Evolutionary conservation across 1,140 invertebrate genomes (phyloP), one percentile per base, ranked within the genome.

Genomic region (Reticulitermes speratus): DNA sequence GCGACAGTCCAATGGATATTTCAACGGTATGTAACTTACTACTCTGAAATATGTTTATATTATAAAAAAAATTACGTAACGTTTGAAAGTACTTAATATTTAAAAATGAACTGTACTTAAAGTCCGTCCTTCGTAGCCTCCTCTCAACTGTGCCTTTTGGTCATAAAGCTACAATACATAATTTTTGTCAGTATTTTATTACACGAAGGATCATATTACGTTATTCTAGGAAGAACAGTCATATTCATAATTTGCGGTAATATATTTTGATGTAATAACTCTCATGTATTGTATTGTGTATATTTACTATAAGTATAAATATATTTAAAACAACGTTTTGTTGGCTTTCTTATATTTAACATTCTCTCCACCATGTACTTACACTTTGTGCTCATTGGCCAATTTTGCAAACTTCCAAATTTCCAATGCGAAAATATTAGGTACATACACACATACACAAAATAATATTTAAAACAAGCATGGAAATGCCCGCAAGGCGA

Each of bases 241-340:
- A 75, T 75, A 30, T 30, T 75, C 65, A 9, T 30, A 75, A 75
- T 3, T 25, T 75, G n/a, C 65, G n/a, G 14, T 75, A 75, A 75
- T 75, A 75, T 75, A 75, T 75, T 75, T 75, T 75, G 65, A 25
- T 75, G 65, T 75, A 75, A 75, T 30, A 30, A 30, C 65, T 75
- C 65, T n/a, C n/a, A 75, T 75, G 65, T 75, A 30, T 11, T 75
- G 65, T 75, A 30, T 11, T 75, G 14, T 75, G 65, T 75, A 75
- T n/a, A 75, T 75, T 75, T 75, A 75, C 25, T 75, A 75, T 75
- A 75, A 75, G 65, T 75, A 75, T 75, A 75, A 75, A 75, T 75
- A 75, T 75, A 75, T 30, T 75, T 75, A 75, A 75, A 75, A 75
- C 7, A 11, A 30, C 14, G 65, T 75, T 55, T 16, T 55, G 14